phyloP scores from a whole-genome alignment of 2,797 vertebrate species.

The Silurus lanzhouensis region DNA sequence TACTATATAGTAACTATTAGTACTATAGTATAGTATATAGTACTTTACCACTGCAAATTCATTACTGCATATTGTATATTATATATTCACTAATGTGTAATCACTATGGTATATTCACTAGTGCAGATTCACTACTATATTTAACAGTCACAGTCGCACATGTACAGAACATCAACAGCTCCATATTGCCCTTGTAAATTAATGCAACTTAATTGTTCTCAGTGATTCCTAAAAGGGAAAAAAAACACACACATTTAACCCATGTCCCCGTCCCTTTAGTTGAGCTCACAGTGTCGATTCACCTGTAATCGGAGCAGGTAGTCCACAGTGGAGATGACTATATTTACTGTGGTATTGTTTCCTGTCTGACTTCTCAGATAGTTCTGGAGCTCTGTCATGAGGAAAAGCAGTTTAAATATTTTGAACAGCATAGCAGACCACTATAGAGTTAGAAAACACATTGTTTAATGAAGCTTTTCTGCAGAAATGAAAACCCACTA shows the following conservation, averaged over 20 bases:
- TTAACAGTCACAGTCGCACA: too few relatives aligned
- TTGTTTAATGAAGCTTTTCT: neutral
- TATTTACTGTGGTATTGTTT: slow-evolving; percentile 96
- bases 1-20: neutral
- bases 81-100: neutral
- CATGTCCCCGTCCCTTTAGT: neutral
- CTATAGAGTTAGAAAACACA: neutral
- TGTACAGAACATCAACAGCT: too few relatives aligned
- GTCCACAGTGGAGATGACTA: slow-evolving; percentile 95
- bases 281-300: slow-evolving; percentile 19
- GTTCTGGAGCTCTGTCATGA: slow-evolving; percentile 87
- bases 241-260: neutral
- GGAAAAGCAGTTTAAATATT: neutral
- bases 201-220: too few relatives aligned
- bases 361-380: slow-evolving; percentile 94
- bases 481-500: neutral
- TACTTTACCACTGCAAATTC: neutral
- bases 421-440: neutral
- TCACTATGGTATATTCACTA: neutral
- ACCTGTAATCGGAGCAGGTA: slow-evolving; percentile 94
- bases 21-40: too few relatives aligned
- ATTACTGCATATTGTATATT: neutral
- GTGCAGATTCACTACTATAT: neutral
- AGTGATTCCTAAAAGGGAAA: too few relatives aligned
- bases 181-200: too few relatives aligned